Evolutionary conservation across 2,888 invertebrate genomes (phyloP), one percentile per base, ranked within the genome.

Genomic region (Perizoma flavofasciatum): DNA sequence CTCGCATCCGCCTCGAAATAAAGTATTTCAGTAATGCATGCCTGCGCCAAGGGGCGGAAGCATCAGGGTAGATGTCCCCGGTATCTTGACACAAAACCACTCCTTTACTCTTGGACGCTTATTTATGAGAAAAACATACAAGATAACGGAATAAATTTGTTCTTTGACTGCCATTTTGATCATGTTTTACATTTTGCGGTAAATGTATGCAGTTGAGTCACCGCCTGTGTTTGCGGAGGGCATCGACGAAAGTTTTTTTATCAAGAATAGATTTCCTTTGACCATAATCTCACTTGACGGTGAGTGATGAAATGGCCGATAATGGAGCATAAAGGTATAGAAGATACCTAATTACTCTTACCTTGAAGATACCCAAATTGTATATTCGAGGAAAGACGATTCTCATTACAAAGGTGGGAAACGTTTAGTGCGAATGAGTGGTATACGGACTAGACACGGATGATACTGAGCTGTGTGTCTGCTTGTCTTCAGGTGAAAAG

Each of bases 31-130:
- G 81, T 83, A 83, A 85, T 84, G 85, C 81, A 81, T 74, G 75
- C 75, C 70, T 71, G 73, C 75, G 77, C 76, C 74, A 69, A 75
- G 70, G 75, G 75, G 73, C 68, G 73, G 83, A 84, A 85, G 78
- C 80, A 79, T 83, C 81, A 79, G 78, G 75, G 78, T 77, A 78
- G 77, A 77, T 78, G 82, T 78, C 78, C 73, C 75, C 73, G 81
- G 81, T 89, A 88, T 88, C 89, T 88, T 86, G 87, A 86, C 88
- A 82, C 79, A 79, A 74, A 73, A 78, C 79, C 80, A 81, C 82
- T 83, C 78, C 79, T 80, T 79, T 81, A 75, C 77, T 81, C 77
- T 72, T 81, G 79, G 81, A 77, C 74, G 79, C 74, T 84, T 84
- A 85, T 86, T 88, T 85, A 82, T 80, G 82, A 78, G 68, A 71